Conservation (phyloP, 2,888 invertebrate species). For the Rhagium mordax region DNA sequence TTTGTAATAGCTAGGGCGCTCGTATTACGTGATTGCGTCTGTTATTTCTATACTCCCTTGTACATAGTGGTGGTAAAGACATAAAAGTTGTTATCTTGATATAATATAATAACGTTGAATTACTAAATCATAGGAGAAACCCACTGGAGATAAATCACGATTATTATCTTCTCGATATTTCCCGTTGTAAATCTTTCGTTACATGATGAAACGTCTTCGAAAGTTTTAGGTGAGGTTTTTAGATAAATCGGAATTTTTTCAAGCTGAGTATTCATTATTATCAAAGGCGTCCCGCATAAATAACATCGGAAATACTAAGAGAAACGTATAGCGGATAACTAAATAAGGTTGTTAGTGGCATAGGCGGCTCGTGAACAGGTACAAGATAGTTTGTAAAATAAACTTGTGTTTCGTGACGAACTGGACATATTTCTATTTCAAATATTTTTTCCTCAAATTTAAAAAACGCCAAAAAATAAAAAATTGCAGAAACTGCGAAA, state of each 20-base stretch:
- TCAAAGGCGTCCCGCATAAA: slow-evolving; percentile 5
- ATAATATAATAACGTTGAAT: no score
- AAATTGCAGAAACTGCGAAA: no score
- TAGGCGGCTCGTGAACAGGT: not conserved
- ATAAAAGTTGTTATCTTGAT: no score
- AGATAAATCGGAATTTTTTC: slow-evolving; percentile 16
- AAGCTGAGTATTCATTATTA: not conserved
- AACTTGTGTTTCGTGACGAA: no score
- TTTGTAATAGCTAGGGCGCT: not conserved
- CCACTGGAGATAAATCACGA: no score
- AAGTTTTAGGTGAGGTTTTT: slow-evolving; percentile 3
- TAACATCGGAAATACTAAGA: slow-evolving; percentile 1
- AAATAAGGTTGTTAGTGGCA: slow-evolving; percentile 7
- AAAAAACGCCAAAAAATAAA: no score
- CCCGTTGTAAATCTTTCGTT: not conserved
- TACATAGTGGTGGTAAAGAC: no score
- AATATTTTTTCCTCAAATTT: no score
- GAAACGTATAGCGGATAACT: slow-evolving; percentile 10
- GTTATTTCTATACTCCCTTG: not conserved
- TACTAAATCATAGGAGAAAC: no score
- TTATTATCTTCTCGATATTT: no score
- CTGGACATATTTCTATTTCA: no score
- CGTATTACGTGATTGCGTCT: not conserved
- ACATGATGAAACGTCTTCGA: not conserved
- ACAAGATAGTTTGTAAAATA: not conserved